Percentiles rank a stretch among this genome's conserved stretches.
phyloP scores from a whole-genome alignment of 2,888 invertebrate genomes.

The Drosophila antonietae region DNA sequence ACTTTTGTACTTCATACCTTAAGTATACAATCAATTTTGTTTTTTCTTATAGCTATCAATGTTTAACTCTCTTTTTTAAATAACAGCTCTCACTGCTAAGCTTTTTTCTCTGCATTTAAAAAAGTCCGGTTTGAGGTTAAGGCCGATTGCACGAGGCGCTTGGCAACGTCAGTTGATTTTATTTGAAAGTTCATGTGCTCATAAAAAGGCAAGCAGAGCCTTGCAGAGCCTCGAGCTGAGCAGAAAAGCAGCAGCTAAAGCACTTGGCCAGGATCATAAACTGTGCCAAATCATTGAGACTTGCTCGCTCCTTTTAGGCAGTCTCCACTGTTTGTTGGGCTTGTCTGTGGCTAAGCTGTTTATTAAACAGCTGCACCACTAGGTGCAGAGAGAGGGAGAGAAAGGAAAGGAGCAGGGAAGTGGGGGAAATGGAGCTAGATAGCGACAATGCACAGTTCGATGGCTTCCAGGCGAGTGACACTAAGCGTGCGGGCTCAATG shows the following conservation, averaged over 20 bases:
- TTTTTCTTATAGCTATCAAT: neutral
- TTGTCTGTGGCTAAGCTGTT: constrained; percentile 51
- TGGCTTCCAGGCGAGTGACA: constrained; percentile 38
- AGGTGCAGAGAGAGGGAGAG: neutral
- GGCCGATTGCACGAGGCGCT: no score
- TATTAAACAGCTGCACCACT: constrained; percentile 32
- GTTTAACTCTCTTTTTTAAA: neutral
- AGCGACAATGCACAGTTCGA: constrained; percentile 35
- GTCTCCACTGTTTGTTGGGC: neutral
- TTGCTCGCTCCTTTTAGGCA: constrained; percentile 8
- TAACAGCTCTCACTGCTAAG: neutral
- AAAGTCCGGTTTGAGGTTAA: no score
- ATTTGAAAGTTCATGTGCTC: constrained; percentile 12
- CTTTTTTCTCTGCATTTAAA: no score
- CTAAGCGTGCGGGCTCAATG: constrained; percentile 27
- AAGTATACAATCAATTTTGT: neutral
- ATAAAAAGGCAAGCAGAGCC: constrained; percentile 25
- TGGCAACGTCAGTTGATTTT: neutral
- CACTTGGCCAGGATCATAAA: constrained; percentile 43
- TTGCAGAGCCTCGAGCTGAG: neutral
- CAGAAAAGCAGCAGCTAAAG: neutral
- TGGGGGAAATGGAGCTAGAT: neutral
- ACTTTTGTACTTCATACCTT: neutral
- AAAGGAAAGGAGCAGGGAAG: no score
- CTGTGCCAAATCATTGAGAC: constrained; percentile 42